Conservation (phyloP, 2,797 vertebrate species). For the Acomys russatus region DNA sequence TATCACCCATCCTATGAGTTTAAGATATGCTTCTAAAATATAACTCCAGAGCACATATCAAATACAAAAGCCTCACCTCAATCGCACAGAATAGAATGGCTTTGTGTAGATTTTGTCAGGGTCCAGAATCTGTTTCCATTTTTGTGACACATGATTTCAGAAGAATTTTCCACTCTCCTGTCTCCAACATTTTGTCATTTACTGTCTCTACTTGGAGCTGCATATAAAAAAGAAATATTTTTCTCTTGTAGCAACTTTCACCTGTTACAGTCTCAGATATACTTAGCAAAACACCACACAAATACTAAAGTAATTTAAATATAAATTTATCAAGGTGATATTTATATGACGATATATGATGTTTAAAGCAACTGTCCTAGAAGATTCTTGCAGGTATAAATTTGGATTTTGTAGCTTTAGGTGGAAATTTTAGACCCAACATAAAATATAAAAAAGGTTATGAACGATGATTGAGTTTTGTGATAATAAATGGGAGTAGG, state of each 20-base stretch:
- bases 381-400: neutral
- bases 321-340: neutral
- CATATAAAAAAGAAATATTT: slow-evolving; percentile 10
- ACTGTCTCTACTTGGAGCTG: neutral
- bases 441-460: slow-evolving; percentile 58
- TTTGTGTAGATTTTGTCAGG: slow-evolving; percentile 70
- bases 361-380: slow-evolving; percentile 38
- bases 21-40: slow-evolving; percentile 73
- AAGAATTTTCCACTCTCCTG: slow-evolving; percentile 6
- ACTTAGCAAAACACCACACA: slow-evolving; percentile 11
- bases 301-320: slow-evolving; percentile 71
- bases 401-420: slow-evolving; percentile 64
- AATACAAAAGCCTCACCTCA: slow-evolving; percentile 69
- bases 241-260: slow-evolving; percentile 49
- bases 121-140: slow-evolving; percentile 60
- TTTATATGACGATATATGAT: neutral
- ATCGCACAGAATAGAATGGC: slow-evolving; percentile 54
- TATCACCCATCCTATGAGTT: slow-evolving; percentile 48
- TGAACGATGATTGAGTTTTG: slow-evolving; percentile 35
- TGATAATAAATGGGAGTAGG: neutral
- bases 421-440: slow-evolving; percentile 11
- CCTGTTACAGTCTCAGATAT: slow-evolving; percentile 24
- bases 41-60: slow-evolving; percentile 69
- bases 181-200: slow-evolving; percentile 65
- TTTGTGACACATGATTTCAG: slow-evolving; percentile 69